A percentile compares a stretch with the other conserved stretches of the same genome.
Evolutionary conservation across 2,888 invertebrate species (phyloP).

Genomic region (Calameuta idolon): DNA sequence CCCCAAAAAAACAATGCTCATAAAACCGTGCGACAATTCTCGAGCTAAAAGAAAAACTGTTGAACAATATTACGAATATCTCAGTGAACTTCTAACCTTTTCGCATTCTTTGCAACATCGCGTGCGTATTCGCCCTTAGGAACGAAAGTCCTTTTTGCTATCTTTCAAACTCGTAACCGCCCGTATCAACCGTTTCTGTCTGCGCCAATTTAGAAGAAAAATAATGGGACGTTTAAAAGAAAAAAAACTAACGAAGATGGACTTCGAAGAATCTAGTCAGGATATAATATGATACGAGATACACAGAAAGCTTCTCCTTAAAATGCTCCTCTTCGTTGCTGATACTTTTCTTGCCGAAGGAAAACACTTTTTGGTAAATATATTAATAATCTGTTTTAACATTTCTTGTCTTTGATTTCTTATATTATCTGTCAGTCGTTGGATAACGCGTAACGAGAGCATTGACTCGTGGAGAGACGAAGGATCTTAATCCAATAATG

Average conservation of each 20-base stretch:
- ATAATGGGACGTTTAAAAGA: too few species aligned
- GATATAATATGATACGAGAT: background rate
- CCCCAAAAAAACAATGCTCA: too few species aligned
- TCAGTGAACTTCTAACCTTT: background rate
- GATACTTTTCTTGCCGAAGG: background rate
- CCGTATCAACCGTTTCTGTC: background rate
- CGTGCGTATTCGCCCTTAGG: background rate
- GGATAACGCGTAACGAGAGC: background rate
- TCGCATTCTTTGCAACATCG: background rate
- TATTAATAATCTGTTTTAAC: too few species aligned
- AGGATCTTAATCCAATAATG: background rate
- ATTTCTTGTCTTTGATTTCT: background rate
- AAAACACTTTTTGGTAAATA: background rate
- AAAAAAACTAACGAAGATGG: background rate
- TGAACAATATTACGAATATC: background rate
- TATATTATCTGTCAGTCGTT: background rate
- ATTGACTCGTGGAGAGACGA: background rate
- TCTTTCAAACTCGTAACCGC: background rate
- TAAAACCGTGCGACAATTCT: too few species aligned
- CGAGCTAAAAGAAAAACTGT: background rate
- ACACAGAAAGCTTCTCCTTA: background rate
- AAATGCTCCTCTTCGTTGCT: background rate
- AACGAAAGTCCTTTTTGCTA: background rate
- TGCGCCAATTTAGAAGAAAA: background rate
- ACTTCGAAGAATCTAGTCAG: background rate